phyloP scores from a whole-genome alignment of 1,140 invertebrate species.

The Drosophila bocqueti region DNA sequence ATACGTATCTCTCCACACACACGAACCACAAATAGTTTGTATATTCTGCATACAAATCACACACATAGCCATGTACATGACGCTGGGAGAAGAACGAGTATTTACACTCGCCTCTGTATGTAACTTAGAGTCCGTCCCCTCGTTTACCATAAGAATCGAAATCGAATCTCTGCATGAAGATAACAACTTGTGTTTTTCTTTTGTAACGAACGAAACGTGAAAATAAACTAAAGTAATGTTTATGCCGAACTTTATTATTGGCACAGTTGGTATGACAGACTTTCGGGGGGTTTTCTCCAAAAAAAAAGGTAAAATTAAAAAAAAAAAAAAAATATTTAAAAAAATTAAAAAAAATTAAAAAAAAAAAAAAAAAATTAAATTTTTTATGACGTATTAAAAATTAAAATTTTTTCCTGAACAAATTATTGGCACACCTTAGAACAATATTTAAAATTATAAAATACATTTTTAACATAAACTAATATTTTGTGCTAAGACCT shows the following conservation, averaged over 20 bases:
- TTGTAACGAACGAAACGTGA: conserved; percentile 45
- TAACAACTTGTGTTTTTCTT: conserved; percentile 36
- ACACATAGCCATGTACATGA: conserved; percentile 35
- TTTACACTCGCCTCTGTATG: not conserved
- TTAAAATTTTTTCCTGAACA: no score
- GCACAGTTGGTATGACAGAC: no score
- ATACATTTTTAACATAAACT: no score
- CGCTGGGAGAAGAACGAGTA: conserved; percentile 6
- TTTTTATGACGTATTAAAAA: no score
- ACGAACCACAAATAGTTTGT: conserved; percentile 46
- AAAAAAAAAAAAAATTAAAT: no score
- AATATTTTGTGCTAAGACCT: no score
- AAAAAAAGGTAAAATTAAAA: no score
- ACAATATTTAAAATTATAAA: no score
- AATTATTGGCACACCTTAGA: no score
- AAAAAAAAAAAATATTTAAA: no score
- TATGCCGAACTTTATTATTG: not conserved
- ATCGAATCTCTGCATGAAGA: conserved; percentile 21
- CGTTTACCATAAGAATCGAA: conserved; percentile 48
- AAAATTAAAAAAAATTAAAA: no score
- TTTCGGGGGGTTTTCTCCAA: no score
- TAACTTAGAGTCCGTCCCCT: conserved; percentile 51
- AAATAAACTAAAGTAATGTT: conserved; percentile 50
- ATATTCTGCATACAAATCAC: conserved; percentile 19
- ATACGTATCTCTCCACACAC: conserved; percentile 37